Evolutionary conservation across 2,888 invertebrate genomes (phyloP).

Genomic region (Stomorhina lunata): DNA sequence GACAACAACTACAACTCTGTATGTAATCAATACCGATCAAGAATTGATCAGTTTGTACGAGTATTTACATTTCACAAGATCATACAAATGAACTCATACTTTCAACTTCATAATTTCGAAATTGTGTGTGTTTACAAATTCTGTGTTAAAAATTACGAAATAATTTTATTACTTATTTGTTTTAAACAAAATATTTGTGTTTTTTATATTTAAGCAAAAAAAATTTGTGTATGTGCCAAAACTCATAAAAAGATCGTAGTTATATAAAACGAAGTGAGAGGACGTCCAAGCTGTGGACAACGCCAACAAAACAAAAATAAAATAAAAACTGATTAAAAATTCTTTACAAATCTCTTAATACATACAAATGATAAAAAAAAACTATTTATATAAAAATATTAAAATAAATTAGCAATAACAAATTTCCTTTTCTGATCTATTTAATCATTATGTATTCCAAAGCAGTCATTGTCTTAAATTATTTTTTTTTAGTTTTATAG

Average conservation of each 20-base stretch:
- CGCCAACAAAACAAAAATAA: neutral
- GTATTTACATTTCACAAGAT: no score
- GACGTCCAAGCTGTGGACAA: no score
- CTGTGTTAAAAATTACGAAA: no score
- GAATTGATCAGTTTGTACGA: no score
- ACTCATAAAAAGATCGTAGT: neutral
- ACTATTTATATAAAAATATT: no score
- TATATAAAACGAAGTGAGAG: neutral
- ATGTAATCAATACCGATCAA: no score
- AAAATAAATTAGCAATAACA: constrained; percentile 46
- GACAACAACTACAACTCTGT: constrained; percentile 5
- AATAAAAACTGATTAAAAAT: constrained; percentile 26
- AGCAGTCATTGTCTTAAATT: constrained; percentile 39
- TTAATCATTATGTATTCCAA: constrained; percentile 54
- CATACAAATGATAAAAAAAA: neutral
- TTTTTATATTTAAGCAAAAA: neutral
- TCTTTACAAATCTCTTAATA: constrained; percentile 21
- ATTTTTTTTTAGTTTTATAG: constrained; percentile 23
- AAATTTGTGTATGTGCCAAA: constrained; percentile 25
- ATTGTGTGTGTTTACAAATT: no score
- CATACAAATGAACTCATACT: no score
- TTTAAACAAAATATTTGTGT: neutral
- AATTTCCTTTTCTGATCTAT: constrained; percentile 48
- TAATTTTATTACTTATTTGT: neutral
- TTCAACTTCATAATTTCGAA: no score